These are phyloP conservation scores for Clarias fuscus DNA, from an alignment of 2,797 vertebrate genomes.

Conservation along the genomic window DNA sequence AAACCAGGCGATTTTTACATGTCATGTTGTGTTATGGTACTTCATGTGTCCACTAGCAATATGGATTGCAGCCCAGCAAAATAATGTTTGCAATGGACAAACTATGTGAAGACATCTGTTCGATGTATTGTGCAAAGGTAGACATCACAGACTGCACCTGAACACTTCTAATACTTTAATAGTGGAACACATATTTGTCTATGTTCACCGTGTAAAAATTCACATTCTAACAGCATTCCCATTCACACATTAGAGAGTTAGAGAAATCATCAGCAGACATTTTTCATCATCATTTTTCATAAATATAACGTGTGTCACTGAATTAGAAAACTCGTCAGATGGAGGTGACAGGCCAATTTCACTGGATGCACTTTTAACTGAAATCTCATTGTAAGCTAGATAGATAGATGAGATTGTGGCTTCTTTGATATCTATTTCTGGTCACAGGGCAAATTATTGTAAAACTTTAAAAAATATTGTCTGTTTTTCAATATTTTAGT, in stretches of 20 bases:
- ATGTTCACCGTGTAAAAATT: background rate
- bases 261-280: background rate
- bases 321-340: background rate
- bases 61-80: background rate
- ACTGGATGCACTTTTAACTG: background rate
- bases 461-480: background rate
- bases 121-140: background rate
- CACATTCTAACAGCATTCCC: background rate
- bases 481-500: background rate
- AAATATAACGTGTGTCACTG: background rate
- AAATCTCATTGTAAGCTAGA: background rate
- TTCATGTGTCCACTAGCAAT: background rate
- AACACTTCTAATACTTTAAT: background rate
- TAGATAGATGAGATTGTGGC: background rate
- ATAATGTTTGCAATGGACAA: background rate
- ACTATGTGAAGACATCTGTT: background rate
- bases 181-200: background rate
- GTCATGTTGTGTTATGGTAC: background rate
- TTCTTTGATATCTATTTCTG: background rate
- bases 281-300: background rate
- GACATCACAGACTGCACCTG: background rate
- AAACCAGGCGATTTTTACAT: constrained; percentile 3
- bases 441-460: background rate
- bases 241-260: background rate
- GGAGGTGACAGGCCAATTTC: background rate